A percentile compares a stretch with the other conserved stretches of the same genome.
Conservation (phyloP, 2,113 vertebrate species). For the Lophius piscatorius region DNA sequence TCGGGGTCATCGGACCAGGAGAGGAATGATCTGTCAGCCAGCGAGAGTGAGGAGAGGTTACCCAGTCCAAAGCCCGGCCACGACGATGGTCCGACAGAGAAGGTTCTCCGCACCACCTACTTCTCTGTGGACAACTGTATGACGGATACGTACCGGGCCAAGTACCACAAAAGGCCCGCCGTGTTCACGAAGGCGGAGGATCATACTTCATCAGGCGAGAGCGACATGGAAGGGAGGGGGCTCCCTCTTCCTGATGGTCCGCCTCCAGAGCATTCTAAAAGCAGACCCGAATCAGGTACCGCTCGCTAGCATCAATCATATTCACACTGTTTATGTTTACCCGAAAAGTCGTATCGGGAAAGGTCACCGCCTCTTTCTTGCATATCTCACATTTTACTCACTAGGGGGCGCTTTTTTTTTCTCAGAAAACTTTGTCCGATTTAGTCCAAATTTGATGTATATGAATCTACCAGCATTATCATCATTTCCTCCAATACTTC, state of each 20-base stretch:
- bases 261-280: slow-evolving; percentile 61
- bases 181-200: slow-evolving; percentile 77
- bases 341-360: too few relatives aligned
- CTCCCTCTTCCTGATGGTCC: slow-evolving; percentile 61
- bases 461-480: too few relatives aligned
- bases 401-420: too few relatives aligned
- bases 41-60: slow-evolving; percentile 72
- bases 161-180: slow-evolving; percentile 89
- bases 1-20: slow-evolving; percentile 79
- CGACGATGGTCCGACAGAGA: slow-evolving; percentile 56
- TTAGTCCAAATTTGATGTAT: too few relatives aligned
- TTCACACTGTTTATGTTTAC: too few relatives aligned
- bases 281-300: slow-evolving; percentile 77
- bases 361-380: too few relatives aligned
- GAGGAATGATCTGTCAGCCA: slow-evolving; percentile 75
- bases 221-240: slow-evolving; percentile 70
- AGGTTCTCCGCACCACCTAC: slow-evolving; percentile 87
- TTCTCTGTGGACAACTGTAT: slow-evolving; percentile 97
- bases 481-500: too few relatives aligned
- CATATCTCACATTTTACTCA: too few relatives aligned
- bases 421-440: too few relatives aligned
- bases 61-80: slow-evolving; percentile 48
- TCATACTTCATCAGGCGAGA: slow-evolving; percentile 76
- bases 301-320: too few relatives aligned
- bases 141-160: slow-evolving; percentile 95